These are phyloP conservation scores for Microtus ochrogaster DNA, from an alignment of 2,113 vertebrate genomes.

Conservation along the genomic window DNA sequence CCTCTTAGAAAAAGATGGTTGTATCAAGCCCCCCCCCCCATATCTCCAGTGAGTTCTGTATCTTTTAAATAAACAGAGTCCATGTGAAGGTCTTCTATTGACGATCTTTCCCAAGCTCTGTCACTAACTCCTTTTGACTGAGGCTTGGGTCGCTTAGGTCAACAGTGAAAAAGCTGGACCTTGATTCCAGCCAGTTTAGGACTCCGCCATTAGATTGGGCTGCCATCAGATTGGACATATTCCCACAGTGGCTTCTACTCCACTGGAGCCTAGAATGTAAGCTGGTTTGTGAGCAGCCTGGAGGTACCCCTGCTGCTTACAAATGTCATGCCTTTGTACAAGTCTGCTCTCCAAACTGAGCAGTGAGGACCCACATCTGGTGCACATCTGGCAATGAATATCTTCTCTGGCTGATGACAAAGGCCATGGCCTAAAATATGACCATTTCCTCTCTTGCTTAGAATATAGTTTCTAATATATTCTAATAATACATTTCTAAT, in stretches of 20 bases:
- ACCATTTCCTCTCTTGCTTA: background rate
- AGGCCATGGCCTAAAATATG: background rate
- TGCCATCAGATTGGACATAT: too few relatives aligned
- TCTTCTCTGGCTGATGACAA: background rate
- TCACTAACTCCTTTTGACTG: background rate
- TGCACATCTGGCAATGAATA: background rate
- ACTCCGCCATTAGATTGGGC: background rate
- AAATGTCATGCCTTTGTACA: background rate
- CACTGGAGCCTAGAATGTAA: background rate
- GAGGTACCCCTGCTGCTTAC: background rate
- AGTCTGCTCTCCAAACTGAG: background rate
- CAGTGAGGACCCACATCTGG: background rate
- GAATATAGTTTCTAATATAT: too few relatives aligned
- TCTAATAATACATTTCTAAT: too few relatives aligned
- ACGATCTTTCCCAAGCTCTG: background rate
- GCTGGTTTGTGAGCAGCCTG: background rate
- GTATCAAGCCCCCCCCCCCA: fast-evolving
- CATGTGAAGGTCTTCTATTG: background rate
- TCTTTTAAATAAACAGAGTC: background rate
- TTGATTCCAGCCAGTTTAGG: background rate
- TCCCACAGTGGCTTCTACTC: background rate
- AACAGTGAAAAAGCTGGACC: background rate
- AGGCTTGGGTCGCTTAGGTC: background rate
- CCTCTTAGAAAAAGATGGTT: background rate
- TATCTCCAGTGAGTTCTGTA: background rate